Conservation (phyloP, 2,888 invertebrate genomes). For the Cheiracanthium punctorium region DNA sequence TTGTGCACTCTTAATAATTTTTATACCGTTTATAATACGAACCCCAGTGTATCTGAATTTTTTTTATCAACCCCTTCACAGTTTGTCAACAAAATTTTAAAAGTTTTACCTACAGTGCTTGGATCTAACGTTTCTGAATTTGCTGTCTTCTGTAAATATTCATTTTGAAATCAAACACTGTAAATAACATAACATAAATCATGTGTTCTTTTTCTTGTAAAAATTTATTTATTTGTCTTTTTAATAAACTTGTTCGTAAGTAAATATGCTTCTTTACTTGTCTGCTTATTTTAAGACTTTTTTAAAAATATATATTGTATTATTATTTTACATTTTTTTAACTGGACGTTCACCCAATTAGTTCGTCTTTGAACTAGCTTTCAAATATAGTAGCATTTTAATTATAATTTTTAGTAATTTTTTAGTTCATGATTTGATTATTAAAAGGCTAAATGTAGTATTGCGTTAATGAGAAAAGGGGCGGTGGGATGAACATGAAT, state of each 20-base stretch:
- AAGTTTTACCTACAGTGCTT: not conserved
- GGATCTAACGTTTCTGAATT: not conserved
- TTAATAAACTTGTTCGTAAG: not conserved
- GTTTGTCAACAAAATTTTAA: not conserved
- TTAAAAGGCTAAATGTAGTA: too few species aligned
- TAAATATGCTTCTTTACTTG: not conserved
- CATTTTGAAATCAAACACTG: not conserved
- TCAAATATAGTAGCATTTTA: too few species aligned
- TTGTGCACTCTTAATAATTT: not conserved
- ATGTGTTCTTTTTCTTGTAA: not conserved
- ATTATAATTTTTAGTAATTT: too few species aligned
- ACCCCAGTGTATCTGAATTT: not conserved
- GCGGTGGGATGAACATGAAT: too few species aligned
- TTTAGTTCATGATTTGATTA: too few species aligned
- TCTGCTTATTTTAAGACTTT: too few species aligned
- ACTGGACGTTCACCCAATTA: too few species aligned
- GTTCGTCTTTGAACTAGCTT: too few species aligned
- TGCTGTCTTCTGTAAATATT: not conserved
- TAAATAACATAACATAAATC: not conserved
- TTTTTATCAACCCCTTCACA: too few species aligned
- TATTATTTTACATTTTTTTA: too few species aligned
- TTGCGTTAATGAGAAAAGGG: too few species aligned
- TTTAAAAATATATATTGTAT: too few species aligned
- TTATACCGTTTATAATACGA: not conserved
- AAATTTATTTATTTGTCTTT: conserved; percentile 9